These are phyloP conservation scores for Chloropsis hardwickii DNA, from an alignment of 2,113 vertebrate genomes.

Conservation along the genomic window DNA sequence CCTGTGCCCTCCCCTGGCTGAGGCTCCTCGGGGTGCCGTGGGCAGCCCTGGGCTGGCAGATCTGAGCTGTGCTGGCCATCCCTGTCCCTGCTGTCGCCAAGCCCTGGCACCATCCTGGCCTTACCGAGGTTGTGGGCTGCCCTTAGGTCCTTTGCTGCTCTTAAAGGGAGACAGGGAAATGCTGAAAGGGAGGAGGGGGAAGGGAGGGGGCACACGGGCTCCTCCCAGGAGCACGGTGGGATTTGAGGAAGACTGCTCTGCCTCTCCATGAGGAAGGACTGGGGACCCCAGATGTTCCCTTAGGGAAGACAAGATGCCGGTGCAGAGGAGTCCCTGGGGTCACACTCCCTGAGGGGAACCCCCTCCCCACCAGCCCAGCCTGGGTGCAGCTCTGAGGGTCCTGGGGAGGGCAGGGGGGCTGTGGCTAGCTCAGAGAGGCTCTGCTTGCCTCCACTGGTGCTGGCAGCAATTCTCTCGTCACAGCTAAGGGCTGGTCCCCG, in stretches of 20 bases:
- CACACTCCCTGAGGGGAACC: not conserved
- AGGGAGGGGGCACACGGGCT: not conserved
- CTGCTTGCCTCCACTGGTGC: conserved; percentile 11
- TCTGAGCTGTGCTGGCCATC: not conserved
- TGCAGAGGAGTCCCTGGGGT: not conserved
- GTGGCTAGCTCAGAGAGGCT: conserved; percentile 52
- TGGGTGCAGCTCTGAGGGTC: not conserved
- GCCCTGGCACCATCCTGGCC: not conserved
- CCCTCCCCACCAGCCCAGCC: not conserved
- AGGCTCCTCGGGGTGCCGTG: not conserved
- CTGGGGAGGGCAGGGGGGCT: not conserved
- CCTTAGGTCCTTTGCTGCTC: not conserved
- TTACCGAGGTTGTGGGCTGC: not conserved
- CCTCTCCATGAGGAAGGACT: not conserved
- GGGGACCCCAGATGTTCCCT: not conserved
- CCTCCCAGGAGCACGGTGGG: not conserved
- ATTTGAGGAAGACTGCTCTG: not conserved
- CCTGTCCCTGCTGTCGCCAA: accelerated
- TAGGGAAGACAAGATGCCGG: accelerated
- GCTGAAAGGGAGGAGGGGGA: not conserved
- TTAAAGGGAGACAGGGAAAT: not conserved
- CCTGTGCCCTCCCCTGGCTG: not conserved
- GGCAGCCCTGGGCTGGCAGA: not conserved
- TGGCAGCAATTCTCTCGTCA: conserved; percentile 48
- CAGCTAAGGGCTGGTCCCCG: not conserved